Base-by-base conservation (phyloP, 2,888 invertebrate species). In the Ennomos erosarius region DNA sequence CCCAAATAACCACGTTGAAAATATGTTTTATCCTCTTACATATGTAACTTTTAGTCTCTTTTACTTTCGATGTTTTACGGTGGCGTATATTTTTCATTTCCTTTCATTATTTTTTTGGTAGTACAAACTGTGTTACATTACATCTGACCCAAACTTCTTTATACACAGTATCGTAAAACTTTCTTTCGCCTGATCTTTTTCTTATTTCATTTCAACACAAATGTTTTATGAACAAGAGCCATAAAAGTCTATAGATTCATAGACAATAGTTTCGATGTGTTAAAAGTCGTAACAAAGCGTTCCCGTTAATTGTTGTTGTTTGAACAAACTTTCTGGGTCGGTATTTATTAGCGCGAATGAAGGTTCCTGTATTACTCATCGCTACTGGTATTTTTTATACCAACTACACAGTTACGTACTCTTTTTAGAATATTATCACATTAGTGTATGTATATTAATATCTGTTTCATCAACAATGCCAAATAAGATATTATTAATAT, bases 261-360 rank as follows among this genome's bases (percentile, higher is more conserved):
- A 60, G 55, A 69, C 69, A 69, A 69, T 64, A 65, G 69, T 64
- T 58, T 61, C 64, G 49, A 54, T 69, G 67, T 69, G 64, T 62
- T 62, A 73, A 73, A 75, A 72, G 70, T 70, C 64, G 67, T 74
- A 77, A 82, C 82, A 83, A 82, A 83, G 75, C 73, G 64, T 74
- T 71, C 69, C 70, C 70, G 82, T 82, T 87, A 85, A 87, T 87
- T 86, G 81, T 81, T 84, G 72, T 73, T 62, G 67, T 65, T 68
- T 69, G 71, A 78, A 78, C 73, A 72, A 76, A 79, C 73, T 81
- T 84, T 84, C 79, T 82, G 75, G 83, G 80, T 78, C 81, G 74
- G 77, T 62, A 74, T 80, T 81, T 81, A 79, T 82, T 84, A 83
- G 71, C 74, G 68, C 70, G 60, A 65, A 73, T 68, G 64, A 69